Percentiles rank a stretch among this genome's conserved stretches.
phyloP scores from a whole-genome alignment of 2,888 invertebrate genomes.

The Noctua janthe region DNA sequence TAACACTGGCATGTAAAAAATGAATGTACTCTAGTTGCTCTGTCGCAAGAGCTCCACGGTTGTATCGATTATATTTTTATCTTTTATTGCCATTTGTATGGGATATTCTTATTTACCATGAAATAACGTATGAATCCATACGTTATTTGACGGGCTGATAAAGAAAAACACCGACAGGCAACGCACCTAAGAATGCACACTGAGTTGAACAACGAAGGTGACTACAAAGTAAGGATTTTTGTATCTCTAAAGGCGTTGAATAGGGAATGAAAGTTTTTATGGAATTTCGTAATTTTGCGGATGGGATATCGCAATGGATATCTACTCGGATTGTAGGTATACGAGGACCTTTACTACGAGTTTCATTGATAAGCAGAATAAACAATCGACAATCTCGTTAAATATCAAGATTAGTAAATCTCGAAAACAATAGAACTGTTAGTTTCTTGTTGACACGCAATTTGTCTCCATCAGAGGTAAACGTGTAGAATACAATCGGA shows the following conservation, averaged over 20 bases:
- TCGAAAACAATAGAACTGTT: constrained; percentile 13
- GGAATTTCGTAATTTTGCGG: not conserved
- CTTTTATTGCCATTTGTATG: not conserved
- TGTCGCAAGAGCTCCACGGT: not conserved
- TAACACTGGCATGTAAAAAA: not conserved
- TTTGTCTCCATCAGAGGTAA: constrained; percentile 24
- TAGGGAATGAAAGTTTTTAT: not conserved
- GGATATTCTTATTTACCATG: not conserved
- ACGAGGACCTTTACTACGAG: not conserved
- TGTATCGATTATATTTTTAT: not conserved
- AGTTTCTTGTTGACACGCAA: constrained; percentile 24
- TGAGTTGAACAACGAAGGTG: not conserved
- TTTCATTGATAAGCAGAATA: not conserved
- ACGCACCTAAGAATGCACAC: not conserved
- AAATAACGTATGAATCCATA: not conserved
- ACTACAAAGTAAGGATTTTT: not conserved
- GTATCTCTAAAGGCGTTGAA: not conserved
- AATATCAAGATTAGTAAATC: constrained; percentile 14
- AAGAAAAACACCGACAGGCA: not conserved
- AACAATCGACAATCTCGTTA: not conserved
- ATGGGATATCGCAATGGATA: not conserved
- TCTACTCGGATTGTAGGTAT: not conserved
- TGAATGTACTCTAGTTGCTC: not conserved
- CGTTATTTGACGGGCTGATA: not conserved
- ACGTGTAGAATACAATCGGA: not conserved